phyloP scores from a whole-genome alignment of 2,888 invertebrate genomes.

The Nomada ferruginata region DNA sequence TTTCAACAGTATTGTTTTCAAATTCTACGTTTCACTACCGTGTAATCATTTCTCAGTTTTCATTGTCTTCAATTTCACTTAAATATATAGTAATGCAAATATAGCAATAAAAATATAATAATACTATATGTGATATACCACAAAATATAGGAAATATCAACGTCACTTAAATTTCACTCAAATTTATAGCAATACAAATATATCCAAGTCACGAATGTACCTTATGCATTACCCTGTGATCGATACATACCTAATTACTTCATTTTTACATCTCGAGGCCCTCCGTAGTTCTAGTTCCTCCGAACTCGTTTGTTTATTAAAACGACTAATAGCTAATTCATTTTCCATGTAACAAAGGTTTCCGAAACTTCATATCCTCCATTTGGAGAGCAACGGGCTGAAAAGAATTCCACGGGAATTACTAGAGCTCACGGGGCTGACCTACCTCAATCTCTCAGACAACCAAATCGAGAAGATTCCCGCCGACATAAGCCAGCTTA shows the following conservation, averaged over 20 bases:
- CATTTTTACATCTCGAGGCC: not conserved
- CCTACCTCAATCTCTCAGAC: conserved; percentile 89
- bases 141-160: no score
- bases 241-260: not conserved
- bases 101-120: no score
- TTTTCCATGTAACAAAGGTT: conserved; percentile 72
- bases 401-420: conserved; percentile 87
- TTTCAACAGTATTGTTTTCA: not conserved
- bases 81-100: no score
- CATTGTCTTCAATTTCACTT: no score
- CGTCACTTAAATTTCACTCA: no score
- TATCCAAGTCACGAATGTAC: no score
- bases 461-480: conserved; percentile 89
- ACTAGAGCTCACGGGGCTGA: conserved; percentile 87
- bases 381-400: conserved; percentile 86
- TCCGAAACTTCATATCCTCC: conserved; percentile 75
- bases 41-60: not conserved
- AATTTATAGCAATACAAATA: no score
- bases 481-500: conserved; percentile 86
- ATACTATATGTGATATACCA: no score
- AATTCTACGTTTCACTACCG: no score
- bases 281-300: no score
- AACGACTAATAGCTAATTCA: not conserved
- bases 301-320: not conserved
- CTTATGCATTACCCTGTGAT: no score